Conservation (phyloP, 2,888 invertebrate genomes). For the Lasioglossum calceatum region DNA sequence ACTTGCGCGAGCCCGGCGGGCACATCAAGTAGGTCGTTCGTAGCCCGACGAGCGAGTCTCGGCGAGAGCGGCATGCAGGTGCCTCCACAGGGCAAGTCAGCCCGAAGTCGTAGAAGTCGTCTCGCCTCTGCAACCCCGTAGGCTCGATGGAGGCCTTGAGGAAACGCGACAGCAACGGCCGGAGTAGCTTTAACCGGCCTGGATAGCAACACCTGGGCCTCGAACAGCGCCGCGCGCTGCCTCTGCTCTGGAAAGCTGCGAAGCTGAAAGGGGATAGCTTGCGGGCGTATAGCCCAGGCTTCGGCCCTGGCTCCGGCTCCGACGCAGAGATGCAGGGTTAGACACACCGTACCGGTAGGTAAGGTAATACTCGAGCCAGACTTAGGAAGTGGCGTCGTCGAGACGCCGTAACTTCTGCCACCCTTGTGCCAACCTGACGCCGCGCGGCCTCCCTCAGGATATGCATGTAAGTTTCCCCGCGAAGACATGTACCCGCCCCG, state of each 20-base stretch:
- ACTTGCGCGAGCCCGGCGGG: slow-evolving; percentile 82
- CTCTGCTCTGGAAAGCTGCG: slow-evolving; percentile 23
- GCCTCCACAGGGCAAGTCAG: slow-evolving; percentile 41
- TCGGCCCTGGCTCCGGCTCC: not conserved
- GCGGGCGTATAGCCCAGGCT: slow-evolving; percentile 33
- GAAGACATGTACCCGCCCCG: slow-evolving; percentile 75
- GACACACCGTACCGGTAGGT: slow-evolving; percentile 47
- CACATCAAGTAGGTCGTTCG: slow-evolving; percentile 79
- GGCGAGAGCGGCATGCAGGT: slow-evolving; percentile 33
- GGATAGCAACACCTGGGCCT: slow-evolving; percentile 74
- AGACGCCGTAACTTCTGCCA: slow-evolving; percentile 83
- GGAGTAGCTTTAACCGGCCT: slow-evolving; percentile 74
- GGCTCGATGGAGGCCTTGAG: slow-evolving; percentile 44
- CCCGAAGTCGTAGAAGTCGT: slow-evolving; percentile 63
- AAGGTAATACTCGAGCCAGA: slow-evolving; percentile 76
- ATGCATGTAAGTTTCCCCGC: slow-evolving; percentile 79
- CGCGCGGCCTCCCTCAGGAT: slow-evolving; percentile 72
- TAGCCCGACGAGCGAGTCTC: slow-evolving; percentile 27
- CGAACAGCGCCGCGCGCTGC: slow-evolving; percentile 32
- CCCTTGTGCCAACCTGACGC: slow-evolving; percentile 80
- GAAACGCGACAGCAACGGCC: slow-evolving; percentile 31
- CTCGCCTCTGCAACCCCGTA: slow-evolving; percentile 56
- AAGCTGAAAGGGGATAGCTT: slow-evolving; percentile 42
- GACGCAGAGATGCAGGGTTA: slow-evolving; percentile 60
- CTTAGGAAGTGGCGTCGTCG: slow-evolving; percentile 82